Percentiles rank a stretch among this genome's conserved stretches.
phyloP scores from a whole-genome alignment of 2,113 vertebrate species.

The Etheostoma cragini region DNA sequence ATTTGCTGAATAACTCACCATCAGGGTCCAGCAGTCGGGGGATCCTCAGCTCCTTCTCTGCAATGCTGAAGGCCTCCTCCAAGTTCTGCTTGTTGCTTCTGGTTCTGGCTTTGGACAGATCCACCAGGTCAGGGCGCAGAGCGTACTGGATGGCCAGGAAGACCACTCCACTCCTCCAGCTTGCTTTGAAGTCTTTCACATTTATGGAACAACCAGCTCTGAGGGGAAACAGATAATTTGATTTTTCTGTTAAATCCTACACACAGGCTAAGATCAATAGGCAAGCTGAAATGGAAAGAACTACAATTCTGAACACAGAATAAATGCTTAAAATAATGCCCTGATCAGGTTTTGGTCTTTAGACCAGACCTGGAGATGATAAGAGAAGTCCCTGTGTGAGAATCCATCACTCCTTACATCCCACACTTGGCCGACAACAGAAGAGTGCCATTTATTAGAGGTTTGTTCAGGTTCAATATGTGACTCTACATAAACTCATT shows the following conservation, averaged over 20 bases:
- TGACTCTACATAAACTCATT: neutral
- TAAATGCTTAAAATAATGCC: too few relatives aligned
- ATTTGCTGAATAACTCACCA: conserved; percentile 77
- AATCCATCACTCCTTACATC: neutral
- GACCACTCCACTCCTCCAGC: conserved; percentile 93
- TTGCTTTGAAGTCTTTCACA: conserved; percentile 93
- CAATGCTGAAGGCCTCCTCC: conserved; percentile 90
- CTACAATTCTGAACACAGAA: too few relatives aligned
- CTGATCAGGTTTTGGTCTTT: neutral
- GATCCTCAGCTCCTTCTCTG: conserved; percentile 91
- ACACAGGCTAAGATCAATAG: neutral
- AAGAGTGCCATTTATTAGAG: neutral
- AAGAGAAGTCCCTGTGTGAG: neutral
- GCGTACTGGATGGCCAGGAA: conserved; percentile 92
- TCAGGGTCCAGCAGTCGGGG: conserved; percentile 92
- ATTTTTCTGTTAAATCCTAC: neutral
- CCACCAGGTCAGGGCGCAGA: conserved; percentile 89
- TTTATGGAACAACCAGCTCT: conserved; percentile 86
- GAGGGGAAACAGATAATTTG: neutral
- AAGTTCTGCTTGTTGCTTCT: conserved; percentile 93
- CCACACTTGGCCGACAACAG: neutral
- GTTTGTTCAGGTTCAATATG: neutral
- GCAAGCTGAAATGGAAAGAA: neutral
- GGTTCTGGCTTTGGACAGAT: conserved; percentile 86
- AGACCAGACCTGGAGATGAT: neutral